These are phyloP conservation scores for Malachius bipustulatus DNA, from an alignment of 2,888 invertebrate genomes.

Conservation along the genomic window DNA sequence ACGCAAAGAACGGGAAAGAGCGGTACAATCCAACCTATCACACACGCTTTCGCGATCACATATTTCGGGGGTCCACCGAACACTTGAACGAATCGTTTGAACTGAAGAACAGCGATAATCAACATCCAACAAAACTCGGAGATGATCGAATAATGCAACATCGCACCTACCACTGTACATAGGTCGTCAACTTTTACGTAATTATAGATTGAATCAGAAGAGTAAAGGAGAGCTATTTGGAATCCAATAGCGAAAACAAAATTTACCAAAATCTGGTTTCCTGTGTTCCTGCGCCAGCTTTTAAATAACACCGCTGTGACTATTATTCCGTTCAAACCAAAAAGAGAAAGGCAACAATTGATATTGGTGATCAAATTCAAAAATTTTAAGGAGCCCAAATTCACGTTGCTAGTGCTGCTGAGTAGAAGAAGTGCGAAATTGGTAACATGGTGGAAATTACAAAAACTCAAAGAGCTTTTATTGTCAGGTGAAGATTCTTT, in stretches of 20 bases:
- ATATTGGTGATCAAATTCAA: constrained; percentile 41
- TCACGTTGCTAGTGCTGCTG: constrained; percentile 30
- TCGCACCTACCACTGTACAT: constrained; percentile 46
- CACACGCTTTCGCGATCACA: constrained; percentile 43
- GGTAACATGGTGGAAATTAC: constrained; percentile 45
- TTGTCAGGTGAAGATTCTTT: constrained; percentile 33
- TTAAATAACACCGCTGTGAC: constrained; percentile 44
- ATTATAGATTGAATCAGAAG: constrained; percentile 27
- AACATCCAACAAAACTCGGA: constrained; percentile 64
- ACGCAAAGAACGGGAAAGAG: constrained; percentile 42
- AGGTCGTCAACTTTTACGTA: constrained; percentile 31
- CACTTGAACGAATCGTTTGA: constrained; percentile 52
- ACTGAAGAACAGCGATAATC: constrained; percentile 55
- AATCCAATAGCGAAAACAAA: constrained; percentile 28
- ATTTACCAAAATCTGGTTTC: constrained; percentile 31
- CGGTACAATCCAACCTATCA: constrained; percentile 53
- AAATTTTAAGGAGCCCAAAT: constrained; percentile 23
- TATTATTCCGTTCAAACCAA: constrained; percentile 40
- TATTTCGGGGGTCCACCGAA: constrained; percentile 43
- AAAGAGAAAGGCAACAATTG: constrained; percentile 41
- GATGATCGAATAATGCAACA: constrained; percentile 55
- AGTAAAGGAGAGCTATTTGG: constrained; percentile 33
- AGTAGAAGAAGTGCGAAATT: constrained; percentile 45
- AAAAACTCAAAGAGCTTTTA: constrained; percentile 34
- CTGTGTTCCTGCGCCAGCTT: constrained; percentile 43